Percentiles rank a stretch among this genome's conserved stretches.
Conservation (phyloP, 2,888 invertebrate species). For the Miltochrista miniata region DNA sequence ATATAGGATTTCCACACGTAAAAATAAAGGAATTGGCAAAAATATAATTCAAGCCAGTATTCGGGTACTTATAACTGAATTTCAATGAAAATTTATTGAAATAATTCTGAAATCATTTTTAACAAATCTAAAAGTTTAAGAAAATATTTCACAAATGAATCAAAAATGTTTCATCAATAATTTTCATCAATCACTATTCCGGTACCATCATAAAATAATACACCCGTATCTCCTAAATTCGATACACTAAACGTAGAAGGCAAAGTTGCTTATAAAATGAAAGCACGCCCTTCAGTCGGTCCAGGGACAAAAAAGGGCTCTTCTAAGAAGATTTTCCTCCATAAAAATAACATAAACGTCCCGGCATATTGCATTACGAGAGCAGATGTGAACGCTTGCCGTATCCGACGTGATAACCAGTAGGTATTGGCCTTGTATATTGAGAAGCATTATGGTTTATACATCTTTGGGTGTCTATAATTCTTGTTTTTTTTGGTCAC, state of each 20-base stretch:
- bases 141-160: too few relatives aligned
- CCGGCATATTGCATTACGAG: conserved; percentile 36
- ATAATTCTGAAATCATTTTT: too few relatives aligned
- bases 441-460: conserved; percentile 4
- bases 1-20: too few relatives aligned
- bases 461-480: neutral
- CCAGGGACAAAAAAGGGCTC: conserved; percentile 18
- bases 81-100: too few relatives aligned
- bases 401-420: conserved; percentile 24
- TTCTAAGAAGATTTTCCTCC: conserved; percentile 35
- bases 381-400: conserved; percentile 40
- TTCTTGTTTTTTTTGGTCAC: too few relatives aligned
- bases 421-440: conserved; percentile 11
- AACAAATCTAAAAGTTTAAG: too few relatives aligned
- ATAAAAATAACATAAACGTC: conserved; percentile 49
- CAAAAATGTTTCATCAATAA: too few relatives aligned
- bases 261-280: conserved; percentile 4
- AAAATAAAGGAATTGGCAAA: too few relatives aligned
- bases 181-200: too few relatives aligned
- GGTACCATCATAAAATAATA: conserved; percentile 15
- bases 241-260: too few relatives aligned
- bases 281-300: conserved; percentile 16
- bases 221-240: neutral
- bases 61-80: too few relatives aligned
- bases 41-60: too few relatives aligned